phyloP scores from a whole-genome alignment of 2,113 vertebrate species.

The Pseudopipra pipra region DNA sequence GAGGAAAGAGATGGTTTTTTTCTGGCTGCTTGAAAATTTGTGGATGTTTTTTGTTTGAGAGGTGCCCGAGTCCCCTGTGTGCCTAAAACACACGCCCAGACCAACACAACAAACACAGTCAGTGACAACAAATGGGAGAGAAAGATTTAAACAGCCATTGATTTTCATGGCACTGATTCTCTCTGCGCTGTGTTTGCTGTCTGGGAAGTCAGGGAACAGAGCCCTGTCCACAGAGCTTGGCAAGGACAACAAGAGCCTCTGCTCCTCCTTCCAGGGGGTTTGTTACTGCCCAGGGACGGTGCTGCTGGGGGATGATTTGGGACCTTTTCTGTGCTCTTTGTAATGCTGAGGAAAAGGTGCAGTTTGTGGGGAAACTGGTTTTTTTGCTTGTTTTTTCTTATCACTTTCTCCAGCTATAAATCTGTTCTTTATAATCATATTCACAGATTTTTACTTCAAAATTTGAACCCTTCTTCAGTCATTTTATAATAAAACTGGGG shows the following conservation, averaged over 20 bases:
- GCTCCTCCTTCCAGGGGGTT: fast-evolving
- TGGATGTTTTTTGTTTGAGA: not conserved
- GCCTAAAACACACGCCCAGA: not conserved
- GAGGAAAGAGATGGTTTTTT: not conserved
- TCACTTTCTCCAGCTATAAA: not conserved
- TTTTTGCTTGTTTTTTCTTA: not conserved
- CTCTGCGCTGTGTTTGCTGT: not conserved
- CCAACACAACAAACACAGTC: not conserved
- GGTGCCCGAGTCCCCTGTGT: not conserved
- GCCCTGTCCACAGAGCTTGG: not conserved
- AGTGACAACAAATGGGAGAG: not conserved
- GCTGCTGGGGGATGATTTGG: not conserved
- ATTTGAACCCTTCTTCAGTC: not conserved
- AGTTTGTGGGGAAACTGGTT: fast-evolving
- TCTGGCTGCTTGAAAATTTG: not conserved
- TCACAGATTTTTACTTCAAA: not conserved
- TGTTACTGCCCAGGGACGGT: not conserved
- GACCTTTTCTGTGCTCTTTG: not conserved
- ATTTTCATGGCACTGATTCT: not conserved
- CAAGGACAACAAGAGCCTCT: not conserved
- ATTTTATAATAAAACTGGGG: not conserved
- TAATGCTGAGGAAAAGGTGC: not conserved
- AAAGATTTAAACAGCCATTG: not conserved
- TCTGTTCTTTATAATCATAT: not conserved
- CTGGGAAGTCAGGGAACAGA: not conserved